Base-by-base conservation (phyloP, 2,797 vertebrate genomes). In the Lycodopsis pacificus region DNA sequence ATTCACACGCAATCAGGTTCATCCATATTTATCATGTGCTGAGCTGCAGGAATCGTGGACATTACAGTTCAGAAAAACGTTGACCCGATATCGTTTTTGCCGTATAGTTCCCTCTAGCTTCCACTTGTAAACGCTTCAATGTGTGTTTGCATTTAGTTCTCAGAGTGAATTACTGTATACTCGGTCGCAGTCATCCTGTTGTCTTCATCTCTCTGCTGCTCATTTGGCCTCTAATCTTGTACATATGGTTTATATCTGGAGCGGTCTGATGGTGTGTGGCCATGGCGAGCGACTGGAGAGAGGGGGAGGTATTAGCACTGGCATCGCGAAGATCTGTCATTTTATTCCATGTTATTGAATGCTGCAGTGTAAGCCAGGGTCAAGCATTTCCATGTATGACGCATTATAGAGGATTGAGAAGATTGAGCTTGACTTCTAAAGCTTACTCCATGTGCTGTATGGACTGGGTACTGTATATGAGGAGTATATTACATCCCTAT, bases 201-300 rank as follows among this genome's bases (percentile, higher is more conserved):
- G 72, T 84, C 79, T 83, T 71, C 38, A 68, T 83, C 73, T 80
- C 58, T 73, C 40, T 44, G 64, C 65, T 86, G 73, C 66, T 90
- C 77, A 64, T 80, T 74, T 81, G 56, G 71, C 65, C 80, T 85
- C 67, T 88, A 88, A 90, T 92, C 85, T 83, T 82, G 20, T 76
- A 77, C 87, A 92, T 86, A 85, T 93, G 88, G 84, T 92, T 90
- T 81, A 42, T 82, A 90, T 92, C 84, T 89, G 80, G 15, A 57
- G 66, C 68, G 20, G 80, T 79, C 57, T 86, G 84, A 81, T 80
- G 71, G 69, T 87, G 88, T 89, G 88, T 89, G 82, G 83, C 70
- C 61, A 0, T 51, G 22, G 32, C 62, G 62, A 77, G 67, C 42
- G 49, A 86, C 61, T 57, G 36, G 76, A 67, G 61, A 30, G 68